Conservation (phyloP, 1,140 invertebrate genomes). For the Meteorus sp. region DNA sequence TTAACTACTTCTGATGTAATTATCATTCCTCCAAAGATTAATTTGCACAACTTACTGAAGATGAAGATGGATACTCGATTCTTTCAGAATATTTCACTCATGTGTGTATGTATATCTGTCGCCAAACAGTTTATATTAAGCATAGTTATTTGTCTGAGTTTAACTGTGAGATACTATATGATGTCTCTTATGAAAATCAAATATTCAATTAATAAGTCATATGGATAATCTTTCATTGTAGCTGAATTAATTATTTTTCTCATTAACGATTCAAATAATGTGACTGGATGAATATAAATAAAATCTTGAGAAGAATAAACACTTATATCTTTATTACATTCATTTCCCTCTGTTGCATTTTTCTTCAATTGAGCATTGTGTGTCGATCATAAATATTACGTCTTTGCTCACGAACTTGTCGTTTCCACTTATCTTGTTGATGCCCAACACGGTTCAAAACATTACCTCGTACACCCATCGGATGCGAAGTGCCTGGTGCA, state of each 20-base stretch:
- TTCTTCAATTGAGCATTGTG: constrained; percentile 91
- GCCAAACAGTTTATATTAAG: constrained; percentile 3
- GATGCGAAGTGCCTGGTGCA: constrained; percentile 63
- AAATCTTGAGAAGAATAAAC: neutral
- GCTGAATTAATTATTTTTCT: neutral
- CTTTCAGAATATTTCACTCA: no score
- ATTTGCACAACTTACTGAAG: neutral
- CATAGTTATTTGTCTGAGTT: neutral
- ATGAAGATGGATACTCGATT: neutral
- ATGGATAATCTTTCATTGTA: neutral
- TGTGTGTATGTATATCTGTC: neutral
- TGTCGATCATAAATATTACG: constrained; percentile 96
- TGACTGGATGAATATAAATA: neutral
- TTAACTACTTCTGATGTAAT: constrained; percentile 12
- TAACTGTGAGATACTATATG: no score
- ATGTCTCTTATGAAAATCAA: constrained; percentile 9
- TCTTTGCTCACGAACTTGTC: constrained; percentile 93
- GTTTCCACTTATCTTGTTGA: constrained; percentile 97
- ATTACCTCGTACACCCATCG: constrained; percentile 75
- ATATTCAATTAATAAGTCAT: neutral
- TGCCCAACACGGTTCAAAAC: constrained; percentile 93
- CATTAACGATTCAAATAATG: neutral
- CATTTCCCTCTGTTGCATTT: constrained; percentile 17
- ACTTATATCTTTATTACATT: neutral
- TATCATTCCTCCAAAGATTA: constrained; percentile 17